Evolutionary conservation across 2,113 vertebrate species (phyloP), one percentile per base, ranked within the genome.

Genomic region (Camelus dromedarius): DNA sequence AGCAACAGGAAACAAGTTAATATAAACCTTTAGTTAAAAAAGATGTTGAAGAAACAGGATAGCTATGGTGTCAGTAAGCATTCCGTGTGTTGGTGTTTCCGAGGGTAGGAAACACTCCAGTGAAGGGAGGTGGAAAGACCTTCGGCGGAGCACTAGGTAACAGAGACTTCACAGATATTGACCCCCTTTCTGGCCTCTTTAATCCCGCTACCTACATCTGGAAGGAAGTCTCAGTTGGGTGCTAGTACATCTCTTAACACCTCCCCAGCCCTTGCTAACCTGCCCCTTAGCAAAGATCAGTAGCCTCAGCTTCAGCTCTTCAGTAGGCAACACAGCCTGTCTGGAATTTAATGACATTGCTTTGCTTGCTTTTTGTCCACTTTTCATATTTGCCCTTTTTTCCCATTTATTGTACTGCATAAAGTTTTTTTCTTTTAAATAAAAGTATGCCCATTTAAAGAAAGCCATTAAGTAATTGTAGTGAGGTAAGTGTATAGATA

Each of bases 11-110:
- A 91, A 18, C 13, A 66, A 95, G 20, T 58, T 60, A 85, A 60
- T 42, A 60, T 46, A 73, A 93, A 87, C 66, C 13, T 96, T 88
- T 66, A 82, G 54, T 90, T 62, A 8, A 92, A 92, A 92, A 92
- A 64, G 66, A 67, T 16, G 14, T 69, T 62, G 48, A 70, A 76
- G 15, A 64, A 64, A 15, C 8, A 91, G 76, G 26, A 10, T 24
- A 38, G 42, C 67, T 16, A 26, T 3, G 8, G 35, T 9, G 10
- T 85, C 50, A 42, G 28, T 38, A 82, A 81, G 72, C 83, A 1
- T 58, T 13, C 62, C 42, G 50, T 84, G 4, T 60, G 28, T 26
- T 48, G 72, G 14, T 62, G 42, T 77, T 88, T 90, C 88, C 32
- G 60, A 83, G 18, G 3, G 14, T 22, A 54, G 38, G 66, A 22